Base-by-base conservation (phyloP, 2,113 vertebrate species). In the Oxyruncus cristatus region DNA sequence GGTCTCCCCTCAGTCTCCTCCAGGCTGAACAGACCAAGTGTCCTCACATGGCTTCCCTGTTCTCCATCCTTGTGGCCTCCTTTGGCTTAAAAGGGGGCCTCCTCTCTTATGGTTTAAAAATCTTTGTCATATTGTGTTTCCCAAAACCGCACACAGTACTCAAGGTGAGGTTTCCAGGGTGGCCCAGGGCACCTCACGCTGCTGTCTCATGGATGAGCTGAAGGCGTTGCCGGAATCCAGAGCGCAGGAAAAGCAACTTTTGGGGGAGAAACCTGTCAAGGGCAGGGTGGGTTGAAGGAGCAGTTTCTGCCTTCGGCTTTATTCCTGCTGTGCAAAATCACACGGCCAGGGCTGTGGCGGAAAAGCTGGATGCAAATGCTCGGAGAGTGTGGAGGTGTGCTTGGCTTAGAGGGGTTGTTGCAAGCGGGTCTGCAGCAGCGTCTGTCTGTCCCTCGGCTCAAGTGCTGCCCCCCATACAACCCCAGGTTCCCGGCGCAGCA, bases 291-390 rank as follows among this genome's bases (percentile, higher is more conserved):
- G 22, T 24, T 24, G 53, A 84, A 75, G 32, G n/a, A 89, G 14
- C 35, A 39, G 52, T 13, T 91, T 15, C 12, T 58, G 47, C 52
- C 18, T 79, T 71, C 17, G 52, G 18, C 28, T 89, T 83, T 53
- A 49, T n/a, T 83, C 62, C 37, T 41, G 41, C 46, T 42, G 15
- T 33, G 37, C 30, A 35, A 66, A 78, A 65, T 46, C 74, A 8
- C 5, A 6, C 0, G 7, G 26, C 4, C 6, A 1, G 22, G 50
- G 37, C 37, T 5, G n/a, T 10, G 27, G 52, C 10, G 17, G 20
- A 20, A 35, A 82, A 86, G 5, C 42, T 24, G 67, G 42, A 2
- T 56, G 41, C 33, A 26, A 37, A 12, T 5, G 16, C 8, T 81
- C 3, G 12, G 53, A 15, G 35, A 1, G 8, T 7, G 10, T 16